A percentile compares a stretch with the other conserved stretches of the same genome.
These are phyloP conservation scores for Drosophila mayri DNA, from an alignment of 1,140 invertebrate species.

Conservation along the genomic window DNA sequence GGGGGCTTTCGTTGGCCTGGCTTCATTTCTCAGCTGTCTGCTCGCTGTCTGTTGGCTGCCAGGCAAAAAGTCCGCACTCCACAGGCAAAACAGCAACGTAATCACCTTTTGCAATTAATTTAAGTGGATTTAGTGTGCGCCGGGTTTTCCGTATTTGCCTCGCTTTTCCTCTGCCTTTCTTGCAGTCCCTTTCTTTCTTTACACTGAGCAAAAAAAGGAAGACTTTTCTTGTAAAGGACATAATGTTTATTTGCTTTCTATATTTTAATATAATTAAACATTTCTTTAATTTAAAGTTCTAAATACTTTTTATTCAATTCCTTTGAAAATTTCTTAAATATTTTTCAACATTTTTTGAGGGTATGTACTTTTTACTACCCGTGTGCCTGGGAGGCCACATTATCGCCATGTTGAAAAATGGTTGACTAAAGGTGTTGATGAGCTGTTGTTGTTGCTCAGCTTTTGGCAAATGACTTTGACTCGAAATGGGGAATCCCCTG, in stretches of 20 bases:
- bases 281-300: not conserved
- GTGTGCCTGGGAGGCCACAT: constrained; percentile 43
- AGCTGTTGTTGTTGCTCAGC: constrained; percentile 65
- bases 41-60: constrained; percentile 69
- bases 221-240: not conserved
- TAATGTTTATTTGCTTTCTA: too few relatives aligned
- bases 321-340: too few relatives aligned
- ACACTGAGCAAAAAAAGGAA: not conserved
- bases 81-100: constrained; percentile 82
- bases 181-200: not conserved
- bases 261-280: not conserved
- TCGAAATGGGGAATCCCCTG: constrained; percentile 35
- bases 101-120: constrained; percentile 85
- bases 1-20: constrained; percentile 20
- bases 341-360: not conserved
- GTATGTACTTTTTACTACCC: constrained; percentile 10
- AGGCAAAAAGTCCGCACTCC: constrained; percentile 52
- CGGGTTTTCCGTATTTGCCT: constrained; percentile 77
- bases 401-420: constrained; percentile 68
- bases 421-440: constrained; percentile 80
- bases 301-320: not conserved
- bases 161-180: constrained; percentile 1
- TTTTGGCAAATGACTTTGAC: constrained; percentile 76
- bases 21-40: constrained; percentile 80
- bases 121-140: constrained; percentile 84